Percentiles rank a stretch among this genome's conserved stretches.
Conservation (phyloP, 2,797 vertebrate genomes). For the Enteromius anoplus region DNA sequence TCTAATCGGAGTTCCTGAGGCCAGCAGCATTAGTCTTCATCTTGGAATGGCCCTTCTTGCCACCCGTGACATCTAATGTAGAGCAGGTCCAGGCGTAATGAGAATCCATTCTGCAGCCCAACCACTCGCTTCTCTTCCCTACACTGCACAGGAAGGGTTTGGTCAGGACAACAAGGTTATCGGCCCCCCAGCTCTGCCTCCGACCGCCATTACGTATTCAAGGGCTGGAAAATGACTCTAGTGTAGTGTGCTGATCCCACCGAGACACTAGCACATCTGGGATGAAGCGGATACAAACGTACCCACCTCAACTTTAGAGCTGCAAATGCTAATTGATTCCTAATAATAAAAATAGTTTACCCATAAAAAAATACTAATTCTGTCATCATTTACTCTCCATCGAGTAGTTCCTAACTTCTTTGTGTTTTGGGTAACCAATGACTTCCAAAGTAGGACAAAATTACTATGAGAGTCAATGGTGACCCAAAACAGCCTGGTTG, state of each 20-base stretch:
- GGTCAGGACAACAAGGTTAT: slow-evolving; percentile 61
- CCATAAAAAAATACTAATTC: no score
- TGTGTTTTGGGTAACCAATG: no score
- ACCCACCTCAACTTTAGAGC: slow-evolving; percentile 13
- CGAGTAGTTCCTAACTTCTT: no score
- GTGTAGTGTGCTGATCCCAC: slow-evolving; percentile 29
- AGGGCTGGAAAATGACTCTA: slow-evolving; percentile 69
- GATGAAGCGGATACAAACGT: not conserved
- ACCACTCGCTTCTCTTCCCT: slow-evolving; percentile 48
- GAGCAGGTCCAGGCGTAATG: slow-evolving; percentile 81
- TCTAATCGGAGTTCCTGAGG: slow-evolving; percentile 86
- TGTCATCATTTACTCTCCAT: no score
- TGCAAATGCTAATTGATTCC: not conserved
- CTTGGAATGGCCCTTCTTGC: slow-evolving; percentile 75
- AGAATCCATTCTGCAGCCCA: slow-evolving; percentile 69
- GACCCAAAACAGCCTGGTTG: no score
- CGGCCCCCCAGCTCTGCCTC: slow-evolving; percentile 61
- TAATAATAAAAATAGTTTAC: not conserved
- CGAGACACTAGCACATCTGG: slow-evolving; percentile 6
- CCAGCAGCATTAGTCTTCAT: slow-evolving; percentile 86
- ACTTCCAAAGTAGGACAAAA: no score
- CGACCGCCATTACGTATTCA: slow-evolving; percentile 76
- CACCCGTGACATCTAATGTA: slow-evolving; percentile 83
- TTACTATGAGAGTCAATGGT: no score
- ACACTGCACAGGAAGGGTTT: slow-evolving; percentile 59